Conservation (phyloP, 1,140 invertebrate species). For the Zaprionus lachaisei region DNA sequence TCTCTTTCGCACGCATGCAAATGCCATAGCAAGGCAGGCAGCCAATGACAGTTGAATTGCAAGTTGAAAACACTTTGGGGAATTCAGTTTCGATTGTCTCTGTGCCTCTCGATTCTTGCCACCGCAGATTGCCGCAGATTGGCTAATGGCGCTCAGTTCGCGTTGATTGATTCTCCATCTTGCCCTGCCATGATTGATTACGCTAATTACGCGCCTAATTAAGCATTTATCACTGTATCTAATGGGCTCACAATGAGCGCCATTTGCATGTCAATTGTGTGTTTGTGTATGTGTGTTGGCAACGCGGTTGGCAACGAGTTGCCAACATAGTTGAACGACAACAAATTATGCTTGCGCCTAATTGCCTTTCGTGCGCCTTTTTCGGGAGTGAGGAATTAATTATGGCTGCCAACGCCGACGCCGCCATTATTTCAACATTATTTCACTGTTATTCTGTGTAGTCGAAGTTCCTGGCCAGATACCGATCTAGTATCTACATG, state of each 20-base stretch:
- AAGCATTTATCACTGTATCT: constrained; percentile 78
- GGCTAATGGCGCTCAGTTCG: constrained; percentile 36
- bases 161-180: constrained; percentile 64
- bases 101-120: constrained; percentile 15
- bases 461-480: constrained; percentile 65
- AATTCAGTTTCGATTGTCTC: constrained; percentile 23
- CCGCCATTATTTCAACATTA: constrained; percentile 79
- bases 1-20: constrained; percentile 15
- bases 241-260: constrained; percentile 49
- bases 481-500: constrained; percentile 78
- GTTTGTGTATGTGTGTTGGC: background rate
- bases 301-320: background rate
- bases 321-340: constrained; percentile 10
- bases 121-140: constrained; percentile 40
- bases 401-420: constrained; percentile 64
- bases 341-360: constrained; percentile 74
- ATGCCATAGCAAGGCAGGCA: constrained; percentile 9
- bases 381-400: constrained; percentile 71
- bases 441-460: constrained; percentile 39
- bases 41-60: constrained; percentile 21
- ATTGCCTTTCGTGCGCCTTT: constrained; percentile 73
- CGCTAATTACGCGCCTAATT: constrained; percentile 80
- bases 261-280: constrained; percentile 54
- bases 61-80: constrained; percentile 18
- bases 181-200: constrained; percentile 71